A percentile compares a stretch with the other conserved stretches of the same genome.
Conservation (phyloP, 2,888 invertebrate species). For the Ormia ochracea region DNA sequence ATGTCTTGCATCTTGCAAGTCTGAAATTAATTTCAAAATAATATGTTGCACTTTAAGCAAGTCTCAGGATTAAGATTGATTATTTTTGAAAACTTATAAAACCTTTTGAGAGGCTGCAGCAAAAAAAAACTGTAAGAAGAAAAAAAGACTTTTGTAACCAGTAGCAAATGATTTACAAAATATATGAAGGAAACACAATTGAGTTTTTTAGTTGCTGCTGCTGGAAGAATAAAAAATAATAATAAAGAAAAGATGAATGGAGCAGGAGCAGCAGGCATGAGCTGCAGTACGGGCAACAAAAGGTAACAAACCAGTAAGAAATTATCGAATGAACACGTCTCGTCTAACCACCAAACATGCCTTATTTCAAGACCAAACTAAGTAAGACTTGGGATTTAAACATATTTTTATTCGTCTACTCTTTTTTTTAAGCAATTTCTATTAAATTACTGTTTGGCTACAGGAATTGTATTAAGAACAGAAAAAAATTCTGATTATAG, state of each 20-base stretch:
- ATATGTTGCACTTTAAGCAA: slow-evolving; percentile 43
- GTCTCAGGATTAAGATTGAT: slow-evolving; percentile 52
- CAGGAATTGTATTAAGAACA: neutral
- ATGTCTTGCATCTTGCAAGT: slow-evolving; percentile 9
- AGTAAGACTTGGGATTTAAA: slow-evolving; percentile 30
- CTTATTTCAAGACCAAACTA: neutral
- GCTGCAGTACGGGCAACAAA: neutral
- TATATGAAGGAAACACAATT: slow-evolving; percentile 7
- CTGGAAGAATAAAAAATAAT: slow-evolving; percentile 3
- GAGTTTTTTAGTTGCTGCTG: neutral
- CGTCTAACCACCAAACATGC: slow-evolving; percentile 15
- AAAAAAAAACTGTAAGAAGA: neutral
- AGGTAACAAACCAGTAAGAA: slow-evolving; percentile 23
- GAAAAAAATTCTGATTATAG: slow-evolving; percentile 43
- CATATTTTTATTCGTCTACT: neutral
- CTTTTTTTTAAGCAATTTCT: slow-evolving; percentile 9
- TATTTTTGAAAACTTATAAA: slow-evolving; percentile 43
- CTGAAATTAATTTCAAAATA: slow-evolving; percentile 44
- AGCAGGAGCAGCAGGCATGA: slow-evolving; percentile 17
- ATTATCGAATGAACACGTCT: slow-evolving; percentile 61
- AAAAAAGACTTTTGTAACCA: slow-evolving; percentile 18
- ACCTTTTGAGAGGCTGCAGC: slow-evolving; percentile 33
- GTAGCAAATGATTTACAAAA: slow-evolving; percentile 39
- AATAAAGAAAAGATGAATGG: slow-evolving; percentile 28
- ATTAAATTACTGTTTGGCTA: slow-evolving; percentile 52